phyloP scores from a whole-genome alignment of 2,113 vertebrate genomes.

The Centrocercus urophasianus region DNA sequence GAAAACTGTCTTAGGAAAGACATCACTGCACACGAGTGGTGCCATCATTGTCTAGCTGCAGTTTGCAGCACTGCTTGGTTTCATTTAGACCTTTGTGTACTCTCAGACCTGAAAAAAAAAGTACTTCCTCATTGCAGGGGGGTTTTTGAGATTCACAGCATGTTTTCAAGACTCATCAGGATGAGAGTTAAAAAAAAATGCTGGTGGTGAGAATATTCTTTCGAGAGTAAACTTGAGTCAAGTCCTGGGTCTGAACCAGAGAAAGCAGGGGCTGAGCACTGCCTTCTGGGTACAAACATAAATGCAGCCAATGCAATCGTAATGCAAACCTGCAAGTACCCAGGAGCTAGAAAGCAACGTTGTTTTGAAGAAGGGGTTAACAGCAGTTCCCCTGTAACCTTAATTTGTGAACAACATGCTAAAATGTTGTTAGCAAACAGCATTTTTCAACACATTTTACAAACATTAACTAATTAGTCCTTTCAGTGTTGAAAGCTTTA shows the following conservation, averaged over 20 bases:
- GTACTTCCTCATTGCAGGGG: background rate
- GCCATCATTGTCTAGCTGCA: background rate
- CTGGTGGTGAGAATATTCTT: background rate
- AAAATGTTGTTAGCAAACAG: background rate
- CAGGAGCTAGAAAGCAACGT: background rate
- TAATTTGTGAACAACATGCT: background rate
- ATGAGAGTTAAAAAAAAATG: background rate
- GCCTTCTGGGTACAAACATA: background rate
- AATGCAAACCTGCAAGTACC: background rate
- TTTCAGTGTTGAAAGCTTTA: background rate
- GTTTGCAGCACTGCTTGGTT: background rate
- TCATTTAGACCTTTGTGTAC: background rate
- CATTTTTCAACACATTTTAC: background rate
- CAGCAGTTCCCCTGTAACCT: background rate
- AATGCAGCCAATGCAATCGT: background rate
- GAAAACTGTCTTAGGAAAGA: background rate
- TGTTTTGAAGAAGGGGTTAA: background rate
- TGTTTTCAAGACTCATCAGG: background rate
- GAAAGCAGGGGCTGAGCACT: background rate
- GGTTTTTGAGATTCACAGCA: background rate
- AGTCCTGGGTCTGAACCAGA: background rate
- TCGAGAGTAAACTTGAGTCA: background rate
- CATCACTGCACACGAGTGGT: background rate
- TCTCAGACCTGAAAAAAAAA: rapidly evolving
- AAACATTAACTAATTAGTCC: background rate